Conservation (phyloP, 2,888 invertebrate species). For the Copidosoma aretas region DNA sequence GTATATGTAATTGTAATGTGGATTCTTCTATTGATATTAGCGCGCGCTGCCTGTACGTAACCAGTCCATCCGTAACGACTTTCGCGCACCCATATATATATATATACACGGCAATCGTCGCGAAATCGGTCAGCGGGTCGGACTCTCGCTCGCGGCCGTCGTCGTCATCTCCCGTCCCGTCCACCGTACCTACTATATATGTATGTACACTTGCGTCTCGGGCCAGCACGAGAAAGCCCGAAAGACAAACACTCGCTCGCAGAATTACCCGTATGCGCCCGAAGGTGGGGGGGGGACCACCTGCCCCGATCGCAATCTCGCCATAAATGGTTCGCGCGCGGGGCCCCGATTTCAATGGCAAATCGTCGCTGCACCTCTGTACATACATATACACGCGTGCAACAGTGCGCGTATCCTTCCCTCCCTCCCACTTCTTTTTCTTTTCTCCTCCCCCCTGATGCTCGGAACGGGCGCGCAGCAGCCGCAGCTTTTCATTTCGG, state of each 20-base stretch:
- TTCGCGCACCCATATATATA: not conserved
- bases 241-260: not conserved
- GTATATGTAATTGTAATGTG: too few species aligned
- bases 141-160: conserved; percentile 9
- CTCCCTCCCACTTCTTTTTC: not conserved
- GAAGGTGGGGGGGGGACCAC: conserved; percentile 14
- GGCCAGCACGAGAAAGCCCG: not conserved
- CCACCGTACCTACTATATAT: too few species aligned
- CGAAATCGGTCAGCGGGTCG: conserved; percentile 55
- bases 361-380: not conserved
- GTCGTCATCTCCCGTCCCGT: too few species aligned
- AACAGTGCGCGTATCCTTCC: not conserved
- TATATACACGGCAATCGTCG: conserved; percentile 11
- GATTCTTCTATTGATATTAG: too few species aligned
- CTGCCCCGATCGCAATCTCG: conserved; percentile 40
- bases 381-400: too few species aligned
- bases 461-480: not conserved
- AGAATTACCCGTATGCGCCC: not conserved
- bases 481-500: too few species aligned
- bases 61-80: not conserved
- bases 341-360: not conserved
- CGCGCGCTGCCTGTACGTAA: too few species aligned
- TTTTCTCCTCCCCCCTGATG: not conserved
- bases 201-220: too few species aligned
- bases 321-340: conserved; percentile 39